Evolutionary conservation across 2,113 vertebrate species (phyloP), one percentile per base, ranked within the genome.

Genomic region (Gyps fulvus): DNA sequence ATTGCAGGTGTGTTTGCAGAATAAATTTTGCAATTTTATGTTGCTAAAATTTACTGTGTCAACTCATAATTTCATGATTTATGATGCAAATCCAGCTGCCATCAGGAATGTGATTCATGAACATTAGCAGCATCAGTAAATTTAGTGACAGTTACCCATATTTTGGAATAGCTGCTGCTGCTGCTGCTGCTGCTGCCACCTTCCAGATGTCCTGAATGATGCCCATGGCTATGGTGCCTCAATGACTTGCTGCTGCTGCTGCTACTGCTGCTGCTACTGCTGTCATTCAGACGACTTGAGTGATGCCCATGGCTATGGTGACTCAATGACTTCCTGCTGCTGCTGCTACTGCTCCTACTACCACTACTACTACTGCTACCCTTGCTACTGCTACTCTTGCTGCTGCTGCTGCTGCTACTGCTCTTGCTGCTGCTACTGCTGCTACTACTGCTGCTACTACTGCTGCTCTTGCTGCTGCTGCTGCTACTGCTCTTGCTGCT

Each of bases 321-420:
- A 8, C 77, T 49, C 2, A 11, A 31, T 26, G 87, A 87, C 36
- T 65, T 70, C 3, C 70, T 86, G 25, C 74, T 84, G 31, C 84
- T 90, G 1, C 86, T 83, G 1, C 83, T 83, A 0, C 72, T 94
- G 0, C 47, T 32, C 0, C 42, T 91, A 0, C 34, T 36, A 0
- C 66, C 45, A 0, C 22, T 45, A 0, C 27, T 80, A 0, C 34
- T 62, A 0, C 13, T 67, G 1, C 23, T 50, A 0, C 54, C 70
- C 0, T 43, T 70, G 0, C 42, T 59, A 0, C 6, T 80, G 1
- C 74, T 90, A 0, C 29, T 90, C 0, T 26, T 54, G 0, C 38
- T 85, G 0, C 25, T 55, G 0, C 36, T 73, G 0, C 8, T 76
- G 0, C 49, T 69, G 0, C 40, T 58, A 0, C 7, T 79, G 0